A percentile compares a stretch with the other conserved stretches of the same genome.
These are phyloP conservation scores for Ametastegia equiseti DNA, from an alignment of 2,888 invertebrate genomes.

Conservation along the genomic window DNA sequence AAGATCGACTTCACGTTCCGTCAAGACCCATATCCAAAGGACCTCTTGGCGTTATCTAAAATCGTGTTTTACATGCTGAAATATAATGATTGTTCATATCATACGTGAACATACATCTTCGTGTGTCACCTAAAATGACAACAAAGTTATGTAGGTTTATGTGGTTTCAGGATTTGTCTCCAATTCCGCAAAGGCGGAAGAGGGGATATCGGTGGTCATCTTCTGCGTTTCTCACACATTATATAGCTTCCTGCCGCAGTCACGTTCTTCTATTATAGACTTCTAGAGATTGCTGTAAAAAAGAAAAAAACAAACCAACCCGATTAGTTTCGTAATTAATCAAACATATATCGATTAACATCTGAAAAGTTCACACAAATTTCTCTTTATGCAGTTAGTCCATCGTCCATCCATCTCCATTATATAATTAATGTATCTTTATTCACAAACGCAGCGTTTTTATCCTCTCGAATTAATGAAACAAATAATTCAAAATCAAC, in stretches of 20 bases:
- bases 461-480: conserved; percentile 9
- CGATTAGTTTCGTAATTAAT: conserved; percentile 62
- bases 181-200: conserved; percentile 56
- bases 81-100: conserved; percentile 50
- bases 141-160: conserved; percentile 64
- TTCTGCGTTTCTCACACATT: conserved; percentile 38
- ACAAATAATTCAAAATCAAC: too few relatives aligned
- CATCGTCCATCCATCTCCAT: not conserved
- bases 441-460: not conserved
- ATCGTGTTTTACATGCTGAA: conserved; percentile 23
- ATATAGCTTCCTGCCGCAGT: conserved; percentile 33
- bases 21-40: conserved; percentile 33
- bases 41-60: conserved; percentile 34
- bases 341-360: not conserved
- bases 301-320: conserved; percentile 65
- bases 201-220: conserved; percentile 48
- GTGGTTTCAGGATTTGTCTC: conserved; percentile 18
- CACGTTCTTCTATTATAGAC: conserved; percentile 46
- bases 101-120: conserved; percentile 65
- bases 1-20: conserved; percentile 29
- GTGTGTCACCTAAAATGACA: conserved; percentile 70
- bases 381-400: not conserved
- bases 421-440: not conserved
- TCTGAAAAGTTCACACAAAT: not conserved
- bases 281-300: conserved; percentile 64